Evolutionary conservation across 1,140 invertebrate genomes (phyloP).

Genomic region (Pristionchus pacificus): DNA sequence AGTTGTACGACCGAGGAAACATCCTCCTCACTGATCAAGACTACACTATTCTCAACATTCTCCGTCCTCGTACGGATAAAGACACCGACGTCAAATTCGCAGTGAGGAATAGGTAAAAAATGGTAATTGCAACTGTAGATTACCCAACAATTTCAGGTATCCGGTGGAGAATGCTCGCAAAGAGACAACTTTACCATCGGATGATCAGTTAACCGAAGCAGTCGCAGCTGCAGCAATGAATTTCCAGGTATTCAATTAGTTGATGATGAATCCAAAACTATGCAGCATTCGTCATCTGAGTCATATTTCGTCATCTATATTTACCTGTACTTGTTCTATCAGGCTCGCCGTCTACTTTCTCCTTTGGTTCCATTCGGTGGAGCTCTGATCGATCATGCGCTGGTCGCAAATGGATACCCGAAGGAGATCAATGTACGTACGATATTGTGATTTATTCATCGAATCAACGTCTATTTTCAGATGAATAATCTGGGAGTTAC

Average conservation of each 20-base stretch:
- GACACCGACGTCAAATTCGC: slow-evolving; percentile 86
- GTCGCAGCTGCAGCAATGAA: slow-evolving; percentile 67
- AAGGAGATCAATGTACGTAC: slow-evolving; percentile 61
- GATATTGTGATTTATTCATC: slow-evolving; percentile 66
- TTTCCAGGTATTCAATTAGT: slow-evolving; percentile 44
- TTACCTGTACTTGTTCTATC: no score
- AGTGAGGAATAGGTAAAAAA: slow-evolving; percentile 77
- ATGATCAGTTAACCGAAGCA: slow-evolving; percentile 42
- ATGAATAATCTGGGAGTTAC: not conserved
- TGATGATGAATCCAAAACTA: slow-evolving; percentile 60
- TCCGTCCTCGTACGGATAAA: slow-evolving; percentile 81
- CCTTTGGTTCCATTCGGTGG: slow-evolving; percentile 78
- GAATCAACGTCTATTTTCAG: not conserved
- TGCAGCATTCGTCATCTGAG: no score
- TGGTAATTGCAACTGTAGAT: slow-evolving; percentile 7
- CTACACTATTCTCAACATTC: slow-evolving; percentile 83
- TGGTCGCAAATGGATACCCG: slow-evolving; percentile 70
- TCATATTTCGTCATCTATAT: no score
- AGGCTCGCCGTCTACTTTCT: slow-evolving; percentile 73
- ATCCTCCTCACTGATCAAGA: slow-evolving; percentile 87
- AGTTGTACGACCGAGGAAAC: slow-evolving; percentile 79
- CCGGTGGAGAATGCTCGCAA: slow-evolving; percentile 47
- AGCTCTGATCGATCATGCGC: slow-evolving; percentile 80
- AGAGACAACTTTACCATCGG: slow-evolving; percentile 33
- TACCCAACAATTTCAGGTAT: slow-evolving; percentile 38